phyloP scores from a whole-genome alignment of 1,140 invertebrate species.

The Sipha flava region DNA sequence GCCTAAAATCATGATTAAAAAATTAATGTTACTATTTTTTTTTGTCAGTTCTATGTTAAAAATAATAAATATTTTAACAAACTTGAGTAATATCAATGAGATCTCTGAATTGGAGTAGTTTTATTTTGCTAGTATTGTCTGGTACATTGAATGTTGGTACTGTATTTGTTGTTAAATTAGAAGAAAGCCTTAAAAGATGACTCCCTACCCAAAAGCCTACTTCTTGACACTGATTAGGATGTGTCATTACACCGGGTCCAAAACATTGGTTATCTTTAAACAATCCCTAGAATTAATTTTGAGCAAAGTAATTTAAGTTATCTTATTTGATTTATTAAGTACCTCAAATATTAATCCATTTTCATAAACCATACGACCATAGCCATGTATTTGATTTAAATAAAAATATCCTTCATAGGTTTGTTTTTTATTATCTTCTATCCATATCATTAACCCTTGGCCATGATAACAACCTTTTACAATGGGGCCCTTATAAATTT shows the following conservation, averaged over 20 bases:
- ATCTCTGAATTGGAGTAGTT: neutral
- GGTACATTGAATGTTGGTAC: neutral
- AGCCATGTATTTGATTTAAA: conserved; percentile 20
- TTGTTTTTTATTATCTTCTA: neutral
- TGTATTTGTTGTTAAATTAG: neutral
- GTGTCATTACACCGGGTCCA: conserved; percentile 23
- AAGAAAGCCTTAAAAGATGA: neutral
- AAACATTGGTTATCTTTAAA: conserved; percentile 27
- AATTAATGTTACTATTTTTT: neutral
- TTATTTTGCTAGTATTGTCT: neutral
- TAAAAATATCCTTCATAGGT: conserved; percentile 32
- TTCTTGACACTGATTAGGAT: conserved; percentile 12
- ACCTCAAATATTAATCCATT: conserved; percentile 8
- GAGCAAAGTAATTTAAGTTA: neutral
- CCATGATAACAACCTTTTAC: conserved; percentile 10
- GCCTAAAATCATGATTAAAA: neutral
- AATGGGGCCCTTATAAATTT: conserved; percentile 12
- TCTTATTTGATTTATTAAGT: neutral
- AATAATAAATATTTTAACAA: neutral
- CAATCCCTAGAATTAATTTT: neutral
- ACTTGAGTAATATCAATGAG: conserved; percentile 21
- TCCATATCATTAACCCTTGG: neutral
- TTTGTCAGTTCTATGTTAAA: too few species aligned
- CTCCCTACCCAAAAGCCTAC: conserved; percentile 20
- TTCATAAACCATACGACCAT: neutral